Conservation (phyloP, 2,888 invertebrate genomes). For the Trypoxylon attenuatum region DNA sequence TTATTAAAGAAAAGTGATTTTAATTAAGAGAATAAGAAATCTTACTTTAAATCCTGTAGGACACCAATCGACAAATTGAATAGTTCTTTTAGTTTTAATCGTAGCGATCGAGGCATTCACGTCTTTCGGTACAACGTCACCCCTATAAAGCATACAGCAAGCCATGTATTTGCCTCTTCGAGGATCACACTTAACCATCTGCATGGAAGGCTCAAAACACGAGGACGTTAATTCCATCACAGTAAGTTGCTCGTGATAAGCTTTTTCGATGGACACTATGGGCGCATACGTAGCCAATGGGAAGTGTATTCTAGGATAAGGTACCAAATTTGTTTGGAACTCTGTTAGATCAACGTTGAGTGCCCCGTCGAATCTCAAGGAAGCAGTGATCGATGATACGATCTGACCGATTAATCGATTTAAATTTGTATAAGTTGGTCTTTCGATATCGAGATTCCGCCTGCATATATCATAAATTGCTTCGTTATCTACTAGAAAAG, state of each 20-base stretch:
- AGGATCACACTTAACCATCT: conserved; percentile 67
- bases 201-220: conserved; percentile 74
- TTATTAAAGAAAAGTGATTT: background rate
- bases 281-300: conserved; percentile 79
- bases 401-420: conserved; percentile 83
- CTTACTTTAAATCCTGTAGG: conserved; percentile 78
- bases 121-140: conserved; percentile 81
- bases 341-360: conserved; percentile 80
- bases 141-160: conserved; percentile 76
- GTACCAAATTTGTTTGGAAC: conserved; percentile 79
- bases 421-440: conserved; percentile 83
- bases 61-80: conserved; percentile 80
- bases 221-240: conserved; percentile 79
- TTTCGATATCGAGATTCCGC: conserved; percentile 79
- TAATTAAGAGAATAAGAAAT: background rate
- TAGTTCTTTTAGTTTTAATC: conserved; percentile 78
- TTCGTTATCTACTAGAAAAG: conserved; percentile 78
- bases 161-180: conserved; percentile 76
- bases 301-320: conserved; percentile 81
- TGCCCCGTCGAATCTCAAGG: conserved; percentile 79
- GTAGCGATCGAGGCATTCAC: conserved; percentile 78
- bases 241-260: conserved; percentile 75
- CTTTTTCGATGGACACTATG: conserved; percentile 74
- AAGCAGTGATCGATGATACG: conserved; percentile 78
- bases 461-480: conserved; percentile 78